Conservation (phyloP, 2,888 invertebrate species). For the Parelbella ahira region DNA sequence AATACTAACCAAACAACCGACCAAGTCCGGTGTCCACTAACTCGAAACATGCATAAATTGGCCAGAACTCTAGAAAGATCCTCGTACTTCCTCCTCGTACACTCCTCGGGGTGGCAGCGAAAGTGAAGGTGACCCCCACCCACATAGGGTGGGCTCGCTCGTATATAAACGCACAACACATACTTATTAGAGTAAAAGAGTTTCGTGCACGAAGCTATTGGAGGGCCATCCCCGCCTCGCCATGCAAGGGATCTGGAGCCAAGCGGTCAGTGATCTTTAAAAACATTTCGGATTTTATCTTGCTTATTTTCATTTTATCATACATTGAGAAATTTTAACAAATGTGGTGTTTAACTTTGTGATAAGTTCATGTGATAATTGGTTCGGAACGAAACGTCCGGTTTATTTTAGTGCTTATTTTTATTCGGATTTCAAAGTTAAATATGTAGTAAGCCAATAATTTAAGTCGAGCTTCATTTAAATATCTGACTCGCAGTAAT, state of each 20-base stretch:
- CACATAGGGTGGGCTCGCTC: constrained; percentile 46
- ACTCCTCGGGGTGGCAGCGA: constrained; percentile 42
- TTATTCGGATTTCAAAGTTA: no score
- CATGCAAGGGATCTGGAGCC: constrained; percentile 82
- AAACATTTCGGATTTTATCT: constrained; percentile 29
- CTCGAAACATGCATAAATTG: no score
- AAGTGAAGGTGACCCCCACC: constrained; percentile 46
- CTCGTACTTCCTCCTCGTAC: constrained; percentile 35
- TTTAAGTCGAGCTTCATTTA: no score
- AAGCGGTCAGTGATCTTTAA: constrained; percentile 76
- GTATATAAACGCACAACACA: constrained; percentile 51
- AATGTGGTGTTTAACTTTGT: constrained; percentile 4
- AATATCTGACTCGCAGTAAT: no score
- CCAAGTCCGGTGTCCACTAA: no score
- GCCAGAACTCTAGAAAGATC: constrained; percentile 23
- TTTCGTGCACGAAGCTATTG: constrained; percentile 61
- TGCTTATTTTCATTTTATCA: background rate
- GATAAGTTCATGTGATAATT: no score
- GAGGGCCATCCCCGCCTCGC: constrained; percentile 65
- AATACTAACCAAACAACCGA: no score
- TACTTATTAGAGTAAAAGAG: constrained; percentile 62
- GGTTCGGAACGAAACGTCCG: background rate
- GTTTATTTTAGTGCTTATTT: background rate
- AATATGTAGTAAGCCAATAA: no score
- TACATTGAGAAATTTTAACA: no score